These are phyloP conservation scores for Arenicola marina DNA, from an alignment of 2,888 invertebrate genomes.

Conservation along the genomic window DNA sequence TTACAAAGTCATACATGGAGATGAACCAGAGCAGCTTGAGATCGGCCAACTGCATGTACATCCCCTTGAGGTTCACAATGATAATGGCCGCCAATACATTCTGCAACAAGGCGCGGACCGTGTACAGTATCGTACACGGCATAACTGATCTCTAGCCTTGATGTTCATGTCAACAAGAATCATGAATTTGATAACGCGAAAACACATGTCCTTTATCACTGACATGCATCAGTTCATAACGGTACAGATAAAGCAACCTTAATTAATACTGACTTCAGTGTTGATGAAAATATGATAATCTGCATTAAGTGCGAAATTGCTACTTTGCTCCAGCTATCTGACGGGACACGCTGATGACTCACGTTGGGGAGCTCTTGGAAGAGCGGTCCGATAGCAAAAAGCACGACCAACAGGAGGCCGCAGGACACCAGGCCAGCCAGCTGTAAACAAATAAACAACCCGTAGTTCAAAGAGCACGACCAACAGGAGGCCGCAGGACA, in stretches of 20 bases:
- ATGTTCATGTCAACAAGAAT: neutral
- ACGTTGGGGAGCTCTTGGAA: conserved; percentile 83
- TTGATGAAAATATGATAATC: too few species aligned
- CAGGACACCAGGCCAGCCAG: conserved; percentile 69
- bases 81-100: conserved; percentile 58
- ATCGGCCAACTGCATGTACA: conserved; percentile 57
- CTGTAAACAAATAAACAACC: conserved; percentile 10
- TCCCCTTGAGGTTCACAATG: conserved; percentile 57
- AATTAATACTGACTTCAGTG: too few species aligned
- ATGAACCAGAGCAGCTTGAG: conserved; percentile 48
- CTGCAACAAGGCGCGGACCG: conserved; percentile 50
- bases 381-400: conserved; percentile 86
- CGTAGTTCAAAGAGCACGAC: conserved; percentile 72
- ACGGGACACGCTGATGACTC: conserved; percentile 52
- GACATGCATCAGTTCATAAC: too few species aligned
- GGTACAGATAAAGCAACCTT: too few species aligned
- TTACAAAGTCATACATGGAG: conserved; percentile 58
- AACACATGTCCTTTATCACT: too few species aligned
- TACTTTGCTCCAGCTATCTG: too few species aligned
- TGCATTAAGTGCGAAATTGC: too few species aligned
- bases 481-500: conserved; percentile 77
- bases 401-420: conserved; percentile 73
- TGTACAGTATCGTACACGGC: too few species aligned
- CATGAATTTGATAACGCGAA: too few species aligned
- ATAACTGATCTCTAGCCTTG: too few species aligned